Evolutionary conservation across 1,140 invertebrate genomes (phyloP), one percentile per base, ranked within the genome.

Genomic region (Drosophila carrolli): DNA sequence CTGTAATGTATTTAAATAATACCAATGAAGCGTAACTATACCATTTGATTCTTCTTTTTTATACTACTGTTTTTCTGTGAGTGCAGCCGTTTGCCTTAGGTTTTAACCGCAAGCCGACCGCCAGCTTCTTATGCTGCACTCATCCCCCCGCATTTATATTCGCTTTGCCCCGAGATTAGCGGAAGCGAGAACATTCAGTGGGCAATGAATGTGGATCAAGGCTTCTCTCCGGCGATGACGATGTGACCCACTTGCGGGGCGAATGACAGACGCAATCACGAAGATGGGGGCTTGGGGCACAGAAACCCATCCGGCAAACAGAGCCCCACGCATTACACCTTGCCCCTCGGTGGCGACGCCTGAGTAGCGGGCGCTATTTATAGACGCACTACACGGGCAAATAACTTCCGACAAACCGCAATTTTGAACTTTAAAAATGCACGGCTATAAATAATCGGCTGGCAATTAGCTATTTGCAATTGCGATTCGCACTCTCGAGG

Each of bases 371-470:
- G 19, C 11, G 23, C 75, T 89, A 89, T 88, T 83, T 83, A 77
- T 88, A 77, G 80, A 66, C 41, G 35, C 61, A 44, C 71, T 73
- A 63, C 84, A 67, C 76, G 78, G 65, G 66, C 67, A 79, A 86
- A 83, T 75, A 67, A 77, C 79, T 88, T 88, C 84, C 83, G 84
- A 63, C 76, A 57, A 73, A 83, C 82, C 76, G 84, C 83, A 89
- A 73, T 79, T 63, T 88, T 89, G 72, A 88, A 88, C 83, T 89
- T 83, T 89, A 53, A 40, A 75, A 67, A 76, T 47, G 48, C 70
- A 57, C 62, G 56, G 56, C 48, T 86, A 86, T 78, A 81, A 78
- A 79, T 88, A 86, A 74, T 86, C 62, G 62, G 27, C 13, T 46
- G 57, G 48, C 72, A 82, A 82, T 79, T 70, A 72, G 59, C 60